Evolutionary conservation across 2,888 invertebrate genomes (phyloP).

Genomic region (Agrotis exclamationis): DNA sequence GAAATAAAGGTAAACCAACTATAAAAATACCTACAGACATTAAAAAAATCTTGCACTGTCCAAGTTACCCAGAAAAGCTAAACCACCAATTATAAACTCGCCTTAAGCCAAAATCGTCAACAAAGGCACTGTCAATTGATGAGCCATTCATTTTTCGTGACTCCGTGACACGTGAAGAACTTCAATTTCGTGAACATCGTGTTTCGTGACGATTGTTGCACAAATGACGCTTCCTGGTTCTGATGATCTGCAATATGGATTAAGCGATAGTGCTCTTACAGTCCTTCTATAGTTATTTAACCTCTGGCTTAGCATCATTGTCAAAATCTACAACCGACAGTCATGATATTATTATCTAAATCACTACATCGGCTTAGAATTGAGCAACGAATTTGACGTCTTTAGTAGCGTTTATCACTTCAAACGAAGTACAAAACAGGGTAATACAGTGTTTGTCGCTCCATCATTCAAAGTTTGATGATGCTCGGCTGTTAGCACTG

Average conservation of each 20-base stretch:
- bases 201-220: conserved; percentile 64
- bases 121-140: conserved; percentile 22
- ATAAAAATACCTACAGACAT: not conserved
- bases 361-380: too few species aligned
- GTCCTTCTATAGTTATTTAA: too few species aligned
- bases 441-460: too few species aligned
- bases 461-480: too few species aligned
- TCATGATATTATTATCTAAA: too few species aligned
- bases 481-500: too few species aligned
- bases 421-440: too few species aligned
- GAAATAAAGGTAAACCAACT: not conserved
- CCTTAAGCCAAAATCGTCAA: conserved; percentile 2
- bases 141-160: conserved; percentile 60
- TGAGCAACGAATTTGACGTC: too few species aligned
- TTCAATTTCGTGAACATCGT: conserved; percentile 63
- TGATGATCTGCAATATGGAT: conserved; percentile 57
- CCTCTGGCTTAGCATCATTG: too few species aligned
- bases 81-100: conserved; percentile 1
- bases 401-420: too few species aligned
- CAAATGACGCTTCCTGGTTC: conserved; percentile 65
- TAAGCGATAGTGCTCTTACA: conserved; percentile 32
- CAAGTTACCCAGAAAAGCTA: not conserved
- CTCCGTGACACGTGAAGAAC: conserved; percentile 62
- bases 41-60: too few species aligned
- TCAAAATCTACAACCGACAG: too few species aligned